Conservation (phyloP, 2,888 invertebrate species). For the Ophion ellenae region DNA sequence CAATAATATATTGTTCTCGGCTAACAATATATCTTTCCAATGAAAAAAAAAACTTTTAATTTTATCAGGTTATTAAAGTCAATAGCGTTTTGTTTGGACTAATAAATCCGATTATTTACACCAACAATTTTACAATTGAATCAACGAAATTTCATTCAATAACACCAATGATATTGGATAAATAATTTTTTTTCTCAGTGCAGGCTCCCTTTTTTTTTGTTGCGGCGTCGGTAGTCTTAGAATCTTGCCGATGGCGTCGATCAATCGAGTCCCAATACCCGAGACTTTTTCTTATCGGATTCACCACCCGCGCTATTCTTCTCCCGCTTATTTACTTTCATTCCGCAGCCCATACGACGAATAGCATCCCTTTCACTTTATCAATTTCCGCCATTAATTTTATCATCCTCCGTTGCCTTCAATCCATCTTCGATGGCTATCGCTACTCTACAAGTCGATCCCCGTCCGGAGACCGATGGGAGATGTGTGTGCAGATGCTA, state of each 20-base stretch:
- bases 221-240: background rate
- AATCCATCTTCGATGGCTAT: slow-evolving; percentile 20
- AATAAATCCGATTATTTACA: too few relatives aligned
- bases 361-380: slow-evolving; percentile 22
- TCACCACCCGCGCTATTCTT: background rate
- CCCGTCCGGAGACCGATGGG: slow-evolving; percentile 10
- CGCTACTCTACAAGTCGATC: slow-evolving; percentile 38
- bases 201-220: background rate
- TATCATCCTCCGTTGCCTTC: slow-evolving; percentile 3
- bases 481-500: background rate
- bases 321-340: background rate
- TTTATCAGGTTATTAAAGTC: too few relatives aligned
- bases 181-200: too few relatives aligned
- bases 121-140: too few relatives aligned
- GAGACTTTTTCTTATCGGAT: slow-evolving; percentile 28
- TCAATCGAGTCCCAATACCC: background rate
- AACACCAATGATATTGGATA: too few relatives aligned
- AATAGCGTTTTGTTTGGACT: too few relatives aligned
- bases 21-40: too few relatives aligned
- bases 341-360: background rate
- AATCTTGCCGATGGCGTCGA: slow-evolving; percentile 26
- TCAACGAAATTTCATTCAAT: too few relatives aligned
- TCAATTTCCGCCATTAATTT: slow-evolving; percentile 11
- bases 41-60: too few relatives aligned
- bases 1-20: too few relatives aligned